Conservation (phyloP, 1,140 invertebrate species). For the Drosophila takahashii region DNA sequence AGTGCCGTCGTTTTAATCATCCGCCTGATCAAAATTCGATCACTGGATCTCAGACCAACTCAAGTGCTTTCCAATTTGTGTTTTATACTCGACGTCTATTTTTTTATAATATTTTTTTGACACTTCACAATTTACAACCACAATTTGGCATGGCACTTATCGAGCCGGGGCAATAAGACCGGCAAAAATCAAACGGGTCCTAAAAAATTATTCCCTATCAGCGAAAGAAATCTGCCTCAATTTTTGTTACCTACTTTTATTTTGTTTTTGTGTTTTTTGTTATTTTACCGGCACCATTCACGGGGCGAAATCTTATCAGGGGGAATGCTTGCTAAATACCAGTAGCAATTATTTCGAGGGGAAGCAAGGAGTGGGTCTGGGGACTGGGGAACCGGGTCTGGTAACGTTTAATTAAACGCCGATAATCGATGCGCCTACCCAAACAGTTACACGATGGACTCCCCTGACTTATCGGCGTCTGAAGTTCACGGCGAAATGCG, state of each 20-base stretch:
- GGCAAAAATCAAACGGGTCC: constrained; percentile 71
- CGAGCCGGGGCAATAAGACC: constrained; percentile 48
- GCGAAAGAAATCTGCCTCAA: constrained; percentile 70
- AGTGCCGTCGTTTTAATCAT: constrained; percentile 6
- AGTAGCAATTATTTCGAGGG: constrained; percentile 73
- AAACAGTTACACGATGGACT: constrained; percentile 65
- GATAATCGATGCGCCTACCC: constrained; percentile 73
- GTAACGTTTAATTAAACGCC: constrained; percentile 78
- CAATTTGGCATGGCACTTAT: constrained; percentile 77
- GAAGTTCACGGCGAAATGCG: constrained; percentile 65
- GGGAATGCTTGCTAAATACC: constrained; percentile 78
- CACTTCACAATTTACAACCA: constrained; percentile 73
- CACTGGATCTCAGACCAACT: constrained; percentile 44
- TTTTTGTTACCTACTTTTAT: constrained; percentile 57
- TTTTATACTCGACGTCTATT: constrained; percentile 13
- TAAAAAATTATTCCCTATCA: constrained; percentile 66
- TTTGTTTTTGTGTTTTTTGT: constrained; percentile 17
- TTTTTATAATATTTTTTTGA: constrained; percentile 46
- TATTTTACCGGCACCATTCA: constrained; percentile 40
- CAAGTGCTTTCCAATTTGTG: constrained; percentile 44
- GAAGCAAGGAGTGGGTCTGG: constrained; percentile 10
- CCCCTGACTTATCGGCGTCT: constrained; percentile 37
- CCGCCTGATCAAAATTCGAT: constrained; percentile 41
- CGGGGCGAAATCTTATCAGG: constrained; percentile 59
- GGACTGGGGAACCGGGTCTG: constrained; percentile 11